Evolutionary conservation across 2,113 vertebrate genomes (phyloP), one percentile per base, ranked within the genome.

Genomic region (Melanerpes formicivorus): DNA sequence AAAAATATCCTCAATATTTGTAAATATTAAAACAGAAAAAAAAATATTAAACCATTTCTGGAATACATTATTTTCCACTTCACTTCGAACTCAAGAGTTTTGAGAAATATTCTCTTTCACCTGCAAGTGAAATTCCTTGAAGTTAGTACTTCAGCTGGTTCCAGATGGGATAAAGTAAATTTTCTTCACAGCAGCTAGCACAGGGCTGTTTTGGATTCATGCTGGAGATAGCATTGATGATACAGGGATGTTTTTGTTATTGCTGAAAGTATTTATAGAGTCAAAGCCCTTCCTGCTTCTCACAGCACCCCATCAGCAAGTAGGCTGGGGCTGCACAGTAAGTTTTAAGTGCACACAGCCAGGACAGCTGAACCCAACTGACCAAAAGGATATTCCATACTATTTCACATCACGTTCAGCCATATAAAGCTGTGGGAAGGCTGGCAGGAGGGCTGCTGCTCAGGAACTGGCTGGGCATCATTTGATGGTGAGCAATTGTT

Each of bases 351-450:
- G 25, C 13, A 37, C 58, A 22, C 48, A 52, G 56, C 15, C 1
- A 2, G 58, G 37, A 74, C 56, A 89, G 37, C 44, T 25, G 65
- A 48, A 25, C 22, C 27, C 75, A 14, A 4, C 40, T 55, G 62
- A 10, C 14, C 26, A 22, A 19, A 37, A 59, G 46, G 58, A 30
- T 63, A 19, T 70, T 4, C 18, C 1, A 34, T 2, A n/a, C 14
- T 27, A 3, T 2, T 10, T 2, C 8, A 23, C 4, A 6, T 8
- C 70, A 30, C 0, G 23, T 16, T 6, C 50, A 64, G 59, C 54
- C 46, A 6, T 37, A 19, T 25, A 75, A 13, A 62, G 18, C 55
- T 34, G 19, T 18, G 27, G 16, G 34, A 21, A 73, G 27, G 34
- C 12, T 25, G 50, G 48, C 6, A 0, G 16, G 11, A 10, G 12